Evolutionary conservation across 92 coral and sea anemone species (phyloP).

Genomic region (Epizoanthus illoricatus): DNA sequence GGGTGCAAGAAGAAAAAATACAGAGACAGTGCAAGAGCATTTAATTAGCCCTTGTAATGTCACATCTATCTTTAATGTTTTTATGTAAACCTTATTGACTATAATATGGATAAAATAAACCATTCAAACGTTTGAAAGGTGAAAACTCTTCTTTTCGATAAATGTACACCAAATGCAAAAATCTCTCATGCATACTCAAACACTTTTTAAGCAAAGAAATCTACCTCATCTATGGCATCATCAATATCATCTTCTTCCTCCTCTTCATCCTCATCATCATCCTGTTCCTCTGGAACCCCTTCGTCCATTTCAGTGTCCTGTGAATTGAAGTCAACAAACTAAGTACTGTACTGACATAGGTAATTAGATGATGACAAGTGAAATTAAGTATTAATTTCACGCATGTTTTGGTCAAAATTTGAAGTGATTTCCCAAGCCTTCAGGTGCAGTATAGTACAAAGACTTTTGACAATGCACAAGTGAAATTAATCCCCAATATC

Average conservation of each 20-base stretch:
- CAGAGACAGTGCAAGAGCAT: too few relatives aligned
- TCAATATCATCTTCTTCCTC: constrained; percentile 45
- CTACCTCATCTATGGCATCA: constrained; percentile 24
- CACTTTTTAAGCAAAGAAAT: neutral
- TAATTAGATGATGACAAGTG: neutral
- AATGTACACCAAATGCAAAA: neutral
- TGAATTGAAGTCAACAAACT: neutral
- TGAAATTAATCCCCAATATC: too few relatives aligned
- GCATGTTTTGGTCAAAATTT: too few relatives aligned
- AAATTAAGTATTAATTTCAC: too few relatives aligned
- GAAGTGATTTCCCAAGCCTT: too few relatives aligned
- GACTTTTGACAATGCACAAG: too few relatives aligned
- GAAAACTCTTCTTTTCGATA: neutral
- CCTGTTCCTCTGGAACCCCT: constrained; percentile 60
- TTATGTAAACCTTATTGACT: too few relatives aligned
- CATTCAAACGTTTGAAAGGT: neutral
- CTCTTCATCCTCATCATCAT: constrained; percentile 95
- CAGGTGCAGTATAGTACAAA: too few relatives aligned
- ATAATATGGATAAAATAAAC: too few relatives aligned
- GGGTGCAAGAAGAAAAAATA: too few relatives aligned
- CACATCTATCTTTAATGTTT: too few relatives aligned
- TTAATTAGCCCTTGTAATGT: too few relatives aligned
- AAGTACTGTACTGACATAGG: neutral
- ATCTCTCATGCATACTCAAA: neutral
- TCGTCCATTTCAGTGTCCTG: constrained; percentile 41